Conservation (phyloP, 2,797 vertebrate genomes). For the Galaxias olidus region DNA sequence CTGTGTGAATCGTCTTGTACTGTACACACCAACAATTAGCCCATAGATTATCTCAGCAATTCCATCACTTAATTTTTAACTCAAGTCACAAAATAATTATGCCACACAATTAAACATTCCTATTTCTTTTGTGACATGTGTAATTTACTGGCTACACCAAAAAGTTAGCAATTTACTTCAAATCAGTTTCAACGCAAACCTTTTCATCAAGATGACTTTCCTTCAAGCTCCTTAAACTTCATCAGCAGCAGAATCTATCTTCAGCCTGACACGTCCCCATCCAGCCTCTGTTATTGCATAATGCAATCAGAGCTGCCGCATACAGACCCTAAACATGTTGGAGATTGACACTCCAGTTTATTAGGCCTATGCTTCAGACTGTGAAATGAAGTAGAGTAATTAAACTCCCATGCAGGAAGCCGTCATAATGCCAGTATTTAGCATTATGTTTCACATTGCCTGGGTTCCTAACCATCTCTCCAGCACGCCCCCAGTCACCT, state of each 20-base stretch:
- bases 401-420: slow-evolving; percentile 49
- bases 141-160: too few relatives aligned
- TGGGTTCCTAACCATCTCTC: background rate
- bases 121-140: too few relatives aligned
- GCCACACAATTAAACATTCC: too few relatives aligned
- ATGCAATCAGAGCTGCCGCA: slow-evolving; percentile 56
- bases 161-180: too few relatives aligned
- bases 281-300: slow-evolving; percentile 57
- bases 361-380: slow-evolving; percentile 54
- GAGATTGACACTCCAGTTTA: slow-evolving; percentile 68
- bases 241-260: slow-evolving; percentile 47
- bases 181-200: too few relatives aligned
- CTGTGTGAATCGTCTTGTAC: too few relatives aligned
- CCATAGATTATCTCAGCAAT: too few relatives aligned
- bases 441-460: background rate
- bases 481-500: background rate
- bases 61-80: too few relatives aligned
- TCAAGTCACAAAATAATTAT: too few relatives aligned
- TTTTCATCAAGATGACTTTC: slow-evolving; percentile 2
- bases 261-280: slow-evolving; percentile 43
- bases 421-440: slow-evolving; percentile 30
- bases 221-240: slow-evolving; percentile 47
- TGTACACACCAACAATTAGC: too few relatives aligned
- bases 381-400: slow-evolving; percentile 57
- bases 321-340: slow-evolving; percentile 61